phyloP scores from a whole-genome alignment of 2,888 invertebrate genomes.

The Epirrhoe tristata region DNA sequence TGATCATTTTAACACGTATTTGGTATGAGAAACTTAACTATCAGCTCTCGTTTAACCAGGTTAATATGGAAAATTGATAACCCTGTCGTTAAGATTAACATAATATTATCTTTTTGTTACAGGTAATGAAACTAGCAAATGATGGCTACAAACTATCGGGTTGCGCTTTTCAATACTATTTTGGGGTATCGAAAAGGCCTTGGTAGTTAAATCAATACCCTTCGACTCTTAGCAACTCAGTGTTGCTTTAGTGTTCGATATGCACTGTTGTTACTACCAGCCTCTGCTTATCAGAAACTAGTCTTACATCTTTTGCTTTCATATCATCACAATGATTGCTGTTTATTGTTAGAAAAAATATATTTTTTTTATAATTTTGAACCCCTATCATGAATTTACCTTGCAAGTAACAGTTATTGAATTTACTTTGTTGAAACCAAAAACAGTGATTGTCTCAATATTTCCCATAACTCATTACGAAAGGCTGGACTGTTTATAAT shows the following conservation, averaged over 20 bases:
- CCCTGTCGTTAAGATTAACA: neutral
- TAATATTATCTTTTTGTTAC: neutral
- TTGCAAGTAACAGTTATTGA: neutral
- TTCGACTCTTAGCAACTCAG: conserved; percentile 4
- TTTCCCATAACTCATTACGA: conserved; percentile 25
- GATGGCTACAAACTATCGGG: too few species aligned
- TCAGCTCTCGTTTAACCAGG: neutral
- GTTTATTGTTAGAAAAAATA: too few species aligned
- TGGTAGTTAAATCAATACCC: conserved; percentile 27
- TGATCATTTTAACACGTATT: neutral
- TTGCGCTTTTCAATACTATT: neutral
- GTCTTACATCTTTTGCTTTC: neutral
- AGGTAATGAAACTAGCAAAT: neutral
- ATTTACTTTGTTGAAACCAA: neutral
- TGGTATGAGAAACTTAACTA: neutral
- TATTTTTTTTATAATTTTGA: too few species aligned
- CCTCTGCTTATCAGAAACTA: neutral
- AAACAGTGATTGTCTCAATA: conserved; percentile 1
- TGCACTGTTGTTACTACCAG: neutral
- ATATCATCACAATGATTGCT: too few species aligned
- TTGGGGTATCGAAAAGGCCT: conserved; percentile 7
- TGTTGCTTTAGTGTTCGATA: neutral
- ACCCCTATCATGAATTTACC: neutral
- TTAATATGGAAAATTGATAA: neutral
- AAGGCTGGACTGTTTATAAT: conserved; percentile 53